Evolutionary conservation across 2,888 invertebrate species (phyloP), one percentile per base, ranked within the genome.

Genomic region (Diplazon laetatorius): DNA sequence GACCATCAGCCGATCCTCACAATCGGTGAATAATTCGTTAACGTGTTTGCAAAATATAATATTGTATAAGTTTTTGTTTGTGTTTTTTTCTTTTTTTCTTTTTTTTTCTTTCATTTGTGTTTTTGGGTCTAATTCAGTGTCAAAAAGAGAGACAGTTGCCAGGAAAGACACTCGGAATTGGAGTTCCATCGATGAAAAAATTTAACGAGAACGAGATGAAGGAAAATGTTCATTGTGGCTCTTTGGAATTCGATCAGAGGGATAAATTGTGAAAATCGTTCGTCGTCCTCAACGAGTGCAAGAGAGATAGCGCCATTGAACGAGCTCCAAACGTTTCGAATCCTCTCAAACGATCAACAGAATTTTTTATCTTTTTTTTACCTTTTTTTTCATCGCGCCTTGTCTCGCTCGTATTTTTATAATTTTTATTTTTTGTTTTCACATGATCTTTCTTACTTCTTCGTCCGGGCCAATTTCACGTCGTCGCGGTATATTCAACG

Each of bases 401-500:
- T 52, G 30, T 42, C 18, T 42, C 50, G n/a, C n/a, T n/a, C n/a
- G n/a, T n/a, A n/a, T n/a, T n/a, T n/a, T n/a, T n/a, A n/a, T n/a
- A n/a, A n/a, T n/a, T n/a, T n/a, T n/a, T n/a, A n/a, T n/a, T n/a
- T n/a, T n/a, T n/a, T n/a, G n/a, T n/a, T n/a, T n/a, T n/a, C n/a
- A n/a, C n/a, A n/a, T n/a, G n/a, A n/a, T n/a, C n/a, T n/a, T n/a
- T n/a, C n/a, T n/a, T n/a, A n/a, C 30, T 30, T 30, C 2, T 1
- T 16, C 2, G 30, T 9, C 30, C 30, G 16, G 30, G 35, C 30
- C 30, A 35, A 55, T 55, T 30, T 30, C 2, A 30, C 16, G 14
- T 9, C 55, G 48, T 73, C 35, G 60, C n/a, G n/a, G n/a, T n/a
- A 42, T 44, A 42, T 65, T 78, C 42, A 75, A 74, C 50, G 48